These are phyloP conservation scores for Sminthurides bifidus DNA, from an alignment of 1,140 invertebrate genomes.

Conservation along the genomic window DNA sequence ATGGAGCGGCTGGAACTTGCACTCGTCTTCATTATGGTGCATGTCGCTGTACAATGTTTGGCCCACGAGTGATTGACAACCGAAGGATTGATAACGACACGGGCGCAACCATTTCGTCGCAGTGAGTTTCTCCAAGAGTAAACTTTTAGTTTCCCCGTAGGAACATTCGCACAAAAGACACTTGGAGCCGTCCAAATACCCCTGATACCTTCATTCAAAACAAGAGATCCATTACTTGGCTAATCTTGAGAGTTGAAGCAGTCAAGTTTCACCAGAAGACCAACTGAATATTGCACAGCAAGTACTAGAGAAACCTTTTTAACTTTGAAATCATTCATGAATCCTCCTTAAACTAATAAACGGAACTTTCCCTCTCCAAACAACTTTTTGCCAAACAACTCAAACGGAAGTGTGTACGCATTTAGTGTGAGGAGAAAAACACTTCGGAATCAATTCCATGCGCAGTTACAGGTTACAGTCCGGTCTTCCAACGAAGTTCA, in stretches of 20 bases:
- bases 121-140: constrained; percentile 6
- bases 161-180: constrained; percentile 5
- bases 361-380: not conserved
- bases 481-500: too few relatives aligned
- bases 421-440: too few relatives aligned
- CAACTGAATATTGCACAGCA: too few relatives aligned
- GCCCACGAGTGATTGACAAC: constrained; percentile 5
- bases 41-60: not conserved
- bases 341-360: not conserved
- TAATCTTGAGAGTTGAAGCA: too few relatives aligned
- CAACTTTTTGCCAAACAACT: not conserved
- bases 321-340: not conserved
- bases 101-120: constrained; percentile 1
- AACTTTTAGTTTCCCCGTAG: constrained; percentile 9
- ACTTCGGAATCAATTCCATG: too few relatives aligned
- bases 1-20: not conserved
- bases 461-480: too few relatives aligned
- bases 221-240: too few relatives aligned
- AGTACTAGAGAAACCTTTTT: not conserved
- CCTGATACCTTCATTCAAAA: not conserved
- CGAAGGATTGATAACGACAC: not conserved
- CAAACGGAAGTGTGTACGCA: too few relatives aligned
- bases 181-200: not conserved
- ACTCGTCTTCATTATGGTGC: not conserved
- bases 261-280: too few relatives aligned